Conservation (phyloP, 35 echinoderm and acorn worm genomes). For the Patiria miniata region DNA sequence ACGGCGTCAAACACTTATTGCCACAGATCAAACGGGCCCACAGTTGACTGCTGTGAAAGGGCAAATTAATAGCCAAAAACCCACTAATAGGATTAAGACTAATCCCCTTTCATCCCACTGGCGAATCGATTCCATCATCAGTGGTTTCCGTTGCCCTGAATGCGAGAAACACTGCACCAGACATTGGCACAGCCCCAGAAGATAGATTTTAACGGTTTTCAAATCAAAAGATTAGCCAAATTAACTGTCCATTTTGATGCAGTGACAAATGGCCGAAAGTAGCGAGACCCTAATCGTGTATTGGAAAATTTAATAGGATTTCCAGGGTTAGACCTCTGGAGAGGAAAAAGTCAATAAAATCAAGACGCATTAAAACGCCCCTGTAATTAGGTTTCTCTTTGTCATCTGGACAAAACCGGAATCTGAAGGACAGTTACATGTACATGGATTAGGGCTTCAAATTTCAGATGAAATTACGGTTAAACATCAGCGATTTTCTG, state of each 20-base stretch:
- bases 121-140: neutral
- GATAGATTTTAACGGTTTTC: too few relatives aligned
- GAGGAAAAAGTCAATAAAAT: neutral
- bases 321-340: neutral
- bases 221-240: too few relatives aligned
- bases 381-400: neutral
- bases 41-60: too few relatives aligned
- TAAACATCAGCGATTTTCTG: too few relatives aligned
- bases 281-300: neutral
- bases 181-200: too few relatives aligned
- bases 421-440: neutral
- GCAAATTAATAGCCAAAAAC: too few relatives aligned
- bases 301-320: neutral
- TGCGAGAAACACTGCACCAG: too few relatives aligned
- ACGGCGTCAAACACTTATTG: too few relatives aligned
- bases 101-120: neutral
- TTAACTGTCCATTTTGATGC: too few relatives aligned
- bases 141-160: too few relatives aligned
- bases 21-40: too few relatives aligned
- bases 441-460: neutral
- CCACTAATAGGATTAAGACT: constrained; percentile 12
- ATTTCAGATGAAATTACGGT: too few relatives aligned
- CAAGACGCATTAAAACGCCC: constrained; percentile 23
- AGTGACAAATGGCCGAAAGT: neutral
- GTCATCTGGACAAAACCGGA: neutral